Evolutionary conservation across 2,797 vertebrate genomes (phyloP).

Genomic region (Alfaro cultratus): DNA sequence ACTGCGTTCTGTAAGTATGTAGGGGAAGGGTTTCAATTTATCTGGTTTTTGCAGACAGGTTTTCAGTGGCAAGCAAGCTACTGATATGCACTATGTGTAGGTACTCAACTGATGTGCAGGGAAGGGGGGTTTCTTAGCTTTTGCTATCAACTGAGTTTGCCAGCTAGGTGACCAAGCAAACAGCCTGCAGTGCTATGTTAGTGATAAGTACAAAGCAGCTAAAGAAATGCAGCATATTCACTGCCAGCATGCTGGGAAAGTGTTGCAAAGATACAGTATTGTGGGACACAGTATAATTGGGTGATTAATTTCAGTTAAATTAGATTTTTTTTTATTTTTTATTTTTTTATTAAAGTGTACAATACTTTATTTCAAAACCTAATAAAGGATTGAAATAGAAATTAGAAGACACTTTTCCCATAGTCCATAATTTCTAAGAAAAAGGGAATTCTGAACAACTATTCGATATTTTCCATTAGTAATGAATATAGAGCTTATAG

Average conservation of each 20-base stretch:
- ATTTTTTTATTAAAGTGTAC: background rate
- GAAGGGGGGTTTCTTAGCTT: constrained; percentile 57
- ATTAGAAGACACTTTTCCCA: background rate
- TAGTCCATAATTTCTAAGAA: no score
- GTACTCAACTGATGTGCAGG: constrained; percentile 59
- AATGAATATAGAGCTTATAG: no score
- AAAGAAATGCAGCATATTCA: constrained; percentile 43
- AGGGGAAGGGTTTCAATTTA: constrained; percentile 50
- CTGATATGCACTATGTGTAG: constrained; percentile 55
- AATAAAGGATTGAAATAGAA: background rate
- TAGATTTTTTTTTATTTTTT: background rate
- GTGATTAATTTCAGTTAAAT: background rate
- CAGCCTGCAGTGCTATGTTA: constrained; percentile 37
- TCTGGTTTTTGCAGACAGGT: constrained; percentile 63
- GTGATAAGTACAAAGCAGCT: constrained; percentile 61
- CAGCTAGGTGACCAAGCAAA: constrained; percentile 57
- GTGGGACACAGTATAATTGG: background rate
- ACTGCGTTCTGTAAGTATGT: constrained; percentile 38
- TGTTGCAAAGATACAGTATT: background rate
- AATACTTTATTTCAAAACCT: background rate
- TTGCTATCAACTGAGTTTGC: constrained; percentile 60
- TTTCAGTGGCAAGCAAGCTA: constrained; percentile 54
- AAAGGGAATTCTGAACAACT: background rate
- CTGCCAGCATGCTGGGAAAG: constrained; percentile 10
- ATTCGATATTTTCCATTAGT: background rate